Percentiles rank a stretch among this genome's conserved stretches.
These are phyloP conservation scores for Zaprionus camerounensis DNA, from an alignment of 1,140 invertebrate species.

Conservation along the genomic window DNA sequence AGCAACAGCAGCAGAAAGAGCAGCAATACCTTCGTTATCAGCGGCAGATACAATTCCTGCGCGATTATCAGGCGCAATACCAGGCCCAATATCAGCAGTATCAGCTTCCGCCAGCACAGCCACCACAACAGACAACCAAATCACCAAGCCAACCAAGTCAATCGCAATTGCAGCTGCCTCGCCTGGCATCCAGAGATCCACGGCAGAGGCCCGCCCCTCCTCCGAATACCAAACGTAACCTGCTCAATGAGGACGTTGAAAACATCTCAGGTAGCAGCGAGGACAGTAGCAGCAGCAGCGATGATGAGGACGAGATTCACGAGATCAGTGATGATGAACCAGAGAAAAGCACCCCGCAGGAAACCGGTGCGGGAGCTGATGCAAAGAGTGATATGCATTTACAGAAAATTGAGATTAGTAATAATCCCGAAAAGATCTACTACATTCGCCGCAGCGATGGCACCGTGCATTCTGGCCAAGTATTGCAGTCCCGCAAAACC, in stretches of 20 bases:
- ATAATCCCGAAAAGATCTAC: slow-evolving; percentile 94
- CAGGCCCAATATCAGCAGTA: background rate
- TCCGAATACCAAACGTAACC: slow-evolving; percentile 27
- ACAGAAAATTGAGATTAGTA: slow-evolving; percentile 61
- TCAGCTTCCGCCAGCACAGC: background rate
- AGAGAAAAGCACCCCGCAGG: slow-evolving; percentile 39
- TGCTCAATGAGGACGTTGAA: slow-evolving; percentile 54
- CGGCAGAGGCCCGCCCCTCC: slow-evolving; percentile 41
- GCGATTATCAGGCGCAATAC: background rate
- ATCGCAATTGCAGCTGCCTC: background rate
- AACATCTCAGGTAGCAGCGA: slow-evolving; percentile 58
- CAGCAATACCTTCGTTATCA: background rate
- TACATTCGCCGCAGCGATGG: slow-evolving; percentile 92
- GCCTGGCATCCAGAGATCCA: slow-evolving; percentile 33
- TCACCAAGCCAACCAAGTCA: background rate
- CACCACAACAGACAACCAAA: background rate
- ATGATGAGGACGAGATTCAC: slow-evolving; percentile 31
- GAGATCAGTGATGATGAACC: slow-evolving; percentile 48
- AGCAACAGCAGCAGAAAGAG: background rate
- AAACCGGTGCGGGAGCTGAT: slow-evolving; percentile 26
- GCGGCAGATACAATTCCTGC: background rate
- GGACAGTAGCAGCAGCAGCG: slow-evolving; percentile 41
- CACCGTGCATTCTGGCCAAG: slow-evolving; percentile 95
- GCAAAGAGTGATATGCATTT: slow-evolving; percentile 17
- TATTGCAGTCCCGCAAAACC: slow-evolving; percentile 94